Conservation (phyloP, 2,113 vertebrate genomes). For the Steatornis caripensis region DNA sequence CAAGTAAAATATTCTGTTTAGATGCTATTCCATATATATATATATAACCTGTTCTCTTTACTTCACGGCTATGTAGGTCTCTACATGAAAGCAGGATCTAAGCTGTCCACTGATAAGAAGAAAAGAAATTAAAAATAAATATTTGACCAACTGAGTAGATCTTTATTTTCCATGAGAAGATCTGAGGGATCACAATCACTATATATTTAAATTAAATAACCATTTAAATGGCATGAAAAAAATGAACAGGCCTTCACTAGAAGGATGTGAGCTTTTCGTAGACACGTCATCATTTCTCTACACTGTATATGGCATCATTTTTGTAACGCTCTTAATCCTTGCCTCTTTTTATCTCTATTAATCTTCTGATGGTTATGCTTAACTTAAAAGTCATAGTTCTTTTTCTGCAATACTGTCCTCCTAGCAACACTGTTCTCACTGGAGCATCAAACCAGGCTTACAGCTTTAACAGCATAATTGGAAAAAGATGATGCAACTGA, state of each 20-base stretch:
- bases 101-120: neutral
- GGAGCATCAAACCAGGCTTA: neutral
- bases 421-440: neutral
- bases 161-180: neutral
- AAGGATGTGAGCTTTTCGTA: neutral
- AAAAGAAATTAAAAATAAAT: neutral
- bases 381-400: neutral
- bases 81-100: neutral
- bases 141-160: neutral
- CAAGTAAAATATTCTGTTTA: neutral
- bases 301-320: neutral
- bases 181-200: neutral
- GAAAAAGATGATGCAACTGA: neutral
- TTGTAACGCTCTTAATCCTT: neutral
- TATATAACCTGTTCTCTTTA: neutral
- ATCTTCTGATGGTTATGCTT: neutral
- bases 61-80: neutral
- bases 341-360: neutral
- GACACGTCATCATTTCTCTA: neutral
- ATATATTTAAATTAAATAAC: neutral
- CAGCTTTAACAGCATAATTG: rapidly evolving
- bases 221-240: neutral
- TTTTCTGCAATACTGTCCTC: neutral
- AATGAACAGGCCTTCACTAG: neutral
- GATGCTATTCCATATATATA: neutral